These are phyloP conservation scores for Apotomis capreana DNA, from an alignment of 2,888 invertebrate species.

Conservation along the genomic window DNA sequence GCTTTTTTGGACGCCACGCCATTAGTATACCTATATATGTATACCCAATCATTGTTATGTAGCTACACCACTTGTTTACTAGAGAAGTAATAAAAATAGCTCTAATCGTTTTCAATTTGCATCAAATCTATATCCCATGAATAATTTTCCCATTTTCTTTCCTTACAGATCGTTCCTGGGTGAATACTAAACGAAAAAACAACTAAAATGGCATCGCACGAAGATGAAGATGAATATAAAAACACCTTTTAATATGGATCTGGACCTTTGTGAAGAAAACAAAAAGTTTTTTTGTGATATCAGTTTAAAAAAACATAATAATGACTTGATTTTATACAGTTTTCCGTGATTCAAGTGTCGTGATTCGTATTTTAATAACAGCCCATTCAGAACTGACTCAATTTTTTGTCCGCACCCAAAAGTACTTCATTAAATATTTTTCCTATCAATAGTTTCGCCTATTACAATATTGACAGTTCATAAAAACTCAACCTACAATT, in stretches of 20 bases:
- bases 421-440: constrained; percentile 33
- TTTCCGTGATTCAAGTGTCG: constrained; percentile 11
- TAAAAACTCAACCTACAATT: constrained; percentile 43
- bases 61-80: constrained; percentile 1
- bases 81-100: constrained; percentile 2
- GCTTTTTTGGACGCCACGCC: no score
- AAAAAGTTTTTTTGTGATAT: background rate
- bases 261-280: background rate
- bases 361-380: constrained; percentile 22
- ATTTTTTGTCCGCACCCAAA: constrained; percentile 21
- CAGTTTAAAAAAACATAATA: background rate
- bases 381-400: constrained; percentile 9
- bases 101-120: constrained; percentile 4
- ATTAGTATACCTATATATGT: no score
- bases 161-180: constrained; percentile 58
- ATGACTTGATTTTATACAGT: constrained; percentile 3
- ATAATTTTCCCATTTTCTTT: constrained; percentile 48
- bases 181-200: constrained; percentile 51
- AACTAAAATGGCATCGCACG: constrained; percentile 61
- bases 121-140: constrained; percentile 22
- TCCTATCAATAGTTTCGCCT: constrained; percentile 34
- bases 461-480: constrained; percentile 45
- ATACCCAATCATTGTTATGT: no score
- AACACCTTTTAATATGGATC: constrained; percentile 5
- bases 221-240: constrained; percentile 48